phyloP scores from a whole-genome alignment of 2,888 invertebrate species.

The Prenolepis imparis region DNA sequence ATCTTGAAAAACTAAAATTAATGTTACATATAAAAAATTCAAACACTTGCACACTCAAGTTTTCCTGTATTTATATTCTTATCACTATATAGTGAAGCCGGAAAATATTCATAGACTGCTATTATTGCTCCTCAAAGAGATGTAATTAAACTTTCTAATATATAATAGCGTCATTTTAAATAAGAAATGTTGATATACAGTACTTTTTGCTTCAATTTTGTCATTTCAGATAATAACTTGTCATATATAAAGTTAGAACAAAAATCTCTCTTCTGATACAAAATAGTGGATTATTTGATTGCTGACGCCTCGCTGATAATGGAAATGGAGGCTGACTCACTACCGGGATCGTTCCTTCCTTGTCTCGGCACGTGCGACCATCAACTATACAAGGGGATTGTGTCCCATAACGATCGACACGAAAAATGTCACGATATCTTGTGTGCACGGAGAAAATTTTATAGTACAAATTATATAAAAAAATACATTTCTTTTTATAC shows the following conservation, averaged over 20 bases:
- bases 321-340: conserved; percentile 79
- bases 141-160: conserved; percentile 17
- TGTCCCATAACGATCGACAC: neutral
- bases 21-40: neutral
- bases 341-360: conserved; percentile 27
- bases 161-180: neutral
- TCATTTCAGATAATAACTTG: neutral
- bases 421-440: conserved; percentile 22
- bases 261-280: conserved; percentile 29
- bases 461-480: no score
- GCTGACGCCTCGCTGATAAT: conserved; percentile 73
- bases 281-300: conserved; percentile 64
- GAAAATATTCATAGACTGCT: no score
- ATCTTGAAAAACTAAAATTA: neutral
- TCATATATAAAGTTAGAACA: conserved; percentile 5
- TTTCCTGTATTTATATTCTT: neutral
- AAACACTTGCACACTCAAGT: neutral
- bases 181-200: neutral
- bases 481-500: no score
- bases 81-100: no score
- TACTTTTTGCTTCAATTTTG: neutral
- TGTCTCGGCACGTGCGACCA: conserved; percentile 24
- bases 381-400: neutral
- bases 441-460: no score
- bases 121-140: neutral